Evolutionary conservation across 2,113 vertebrate species (phyloP).

Genomic region (Copsychus sechellarum): DNA sequence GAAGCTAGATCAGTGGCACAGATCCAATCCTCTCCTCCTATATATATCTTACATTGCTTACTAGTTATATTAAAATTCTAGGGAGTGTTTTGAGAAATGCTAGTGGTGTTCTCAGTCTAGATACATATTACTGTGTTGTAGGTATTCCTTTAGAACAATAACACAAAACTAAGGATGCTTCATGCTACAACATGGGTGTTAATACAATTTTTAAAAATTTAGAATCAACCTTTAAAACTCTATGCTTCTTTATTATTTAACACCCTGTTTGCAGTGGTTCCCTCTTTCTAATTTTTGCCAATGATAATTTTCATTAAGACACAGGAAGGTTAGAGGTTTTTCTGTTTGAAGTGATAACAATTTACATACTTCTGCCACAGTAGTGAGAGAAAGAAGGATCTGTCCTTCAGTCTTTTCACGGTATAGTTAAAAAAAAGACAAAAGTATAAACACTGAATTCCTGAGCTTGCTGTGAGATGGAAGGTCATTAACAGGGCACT

Average conservation of each 20-base stretch:
- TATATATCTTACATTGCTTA: background rate
- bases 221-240: slow-evolving; percentile 32
- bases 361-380: slow-evolving; percentile 68
- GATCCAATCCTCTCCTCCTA: background rate
- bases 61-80: background rate
- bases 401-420: slow-evolving; percentile 73
- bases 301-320: slow-evolving; percentile 70
- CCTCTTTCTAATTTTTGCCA: slow-evolving; percentile 67
- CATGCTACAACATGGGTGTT: background rate
- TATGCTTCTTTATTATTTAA: background rate
- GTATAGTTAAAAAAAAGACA: slow-evolving; percentile 59
- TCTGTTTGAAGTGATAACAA: slow-evolving; percentile 62
- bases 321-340: slow-evolving; percentile 45
- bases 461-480: slow-evolving; percentile 79
- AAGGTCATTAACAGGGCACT: slow-evolving; percentile 89
- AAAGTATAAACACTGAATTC: slow-evolving; percentile 82
- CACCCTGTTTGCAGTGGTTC: background rate
- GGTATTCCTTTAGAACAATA: background rate
- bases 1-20: background rate
- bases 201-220: slow-evolving; percentile 4
- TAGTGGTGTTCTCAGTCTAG: background rate
- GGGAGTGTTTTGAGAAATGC: background rate
- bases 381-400: slow-evolving; percentile 70
- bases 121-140: background rate
- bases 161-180: background rate